A percentile compares a stretch with the other conserved stretches of the same genome.
phyloP scores from a whole-genome alignment of 2,113 vertebrate genomes.

The Poeciliopsis prolifica region DNA sequence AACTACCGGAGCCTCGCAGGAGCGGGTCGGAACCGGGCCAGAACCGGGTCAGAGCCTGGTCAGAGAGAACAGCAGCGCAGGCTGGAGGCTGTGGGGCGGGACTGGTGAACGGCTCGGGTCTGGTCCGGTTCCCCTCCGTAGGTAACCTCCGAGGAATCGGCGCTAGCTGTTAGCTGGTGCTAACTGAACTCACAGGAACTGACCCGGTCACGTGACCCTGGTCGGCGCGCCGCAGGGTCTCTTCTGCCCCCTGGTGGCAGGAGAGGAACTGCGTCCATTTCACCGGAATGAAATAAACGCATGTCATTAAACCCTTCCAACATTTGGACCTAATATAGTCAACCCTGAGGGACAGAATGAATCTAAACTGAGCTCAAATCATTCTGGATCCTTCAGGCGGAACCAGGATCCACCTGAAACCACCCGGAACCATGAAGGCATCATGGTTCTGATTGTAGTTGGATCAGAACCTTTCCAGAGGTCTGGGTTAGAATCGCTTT shows the following conservation, averaged over 20 bases:
- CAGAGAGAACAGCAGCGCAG: not conserved
- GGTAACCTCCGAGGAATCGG: not conserved
- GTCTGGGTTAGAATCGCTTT: too few species aligned
- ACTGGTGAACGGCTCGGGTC: not conserved
- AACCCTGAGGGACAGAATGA: too few species aligned
- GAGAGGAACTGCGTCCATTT: not conserved
- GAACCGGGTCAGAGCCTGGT: not conserved
- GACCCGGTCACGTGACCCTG: conserved; percentile 62
- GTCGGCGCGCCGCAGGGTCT: not conserved
- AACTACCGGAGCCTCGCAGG: conserved; percentile 7
- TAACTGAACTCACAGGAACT: conserved; percentile 19
- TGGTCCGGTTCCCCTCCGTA: not conserved
- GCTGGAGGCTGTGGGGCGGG: not conserved
- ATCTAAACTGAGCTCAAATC: too few species aligned
- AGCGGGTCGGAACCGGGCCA: not conserved
- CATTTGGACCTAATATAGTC: too few species aligned
- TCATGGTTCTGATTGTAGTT: too few species aligned
- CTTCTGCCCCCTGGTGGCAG: conserved; percentile 25
- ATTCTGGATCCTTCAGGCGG: too few species aligned
- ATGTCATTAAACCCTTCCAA: too few species aligned
- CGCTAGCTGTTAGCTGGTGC: conserved; percentile 5
- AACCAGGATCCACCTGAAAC: too few species aligned
- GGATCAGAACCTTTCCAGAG: too few species aligned
- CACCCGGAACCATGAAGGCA: too few species aligned
- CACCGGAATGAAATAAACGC: not conserved